Evolutionary conservation across 2,113 vertebrate genomes (phyloP), one percentile per base, ranked within the genome.

Genomic region (Carassius gibelio): DNA sequence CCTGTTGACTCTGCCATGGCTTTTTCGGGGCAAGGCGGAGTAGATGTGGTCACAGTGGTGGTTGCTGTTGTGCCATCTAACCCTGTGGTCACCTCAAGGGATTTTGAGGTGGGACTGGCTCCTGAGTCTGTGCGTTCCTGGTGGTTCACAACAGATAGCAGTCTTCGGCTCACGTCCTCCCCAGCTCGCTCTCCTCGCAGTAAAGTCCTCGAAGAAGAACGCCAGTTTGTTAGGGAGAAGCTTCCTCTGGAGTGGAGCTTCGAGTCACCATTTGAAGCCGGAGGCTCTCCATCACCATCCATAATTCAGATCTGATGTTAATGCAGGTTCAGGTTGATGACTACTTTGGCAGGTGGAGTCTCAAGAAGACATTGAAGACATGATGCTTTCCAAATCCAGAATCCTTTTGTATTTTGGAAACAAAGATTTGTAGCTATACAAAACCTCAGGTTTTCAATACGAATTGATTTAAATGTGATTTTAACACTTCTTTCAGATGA

Each of bases 151-250:
- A 93, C 85, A 30, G 90, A 90, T 66, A 92, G 88, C 23, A 94
- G 92, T 0, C 91, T 93, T 76, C 75, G 90, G 85, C 61, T 91
- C 84, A 93, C 85, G 4, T 94, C 92, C 8, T 55, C 83, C 42
- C 61, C 91, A 68, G 57, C 19, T 21, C 8, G 57, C 7, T 84
- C 89, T 1, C 90, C 69, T 15, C 87, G 92, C 0, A 88, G 82
- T 0, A 92, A 94, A 0, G 92, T 88, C 21, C 77, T 75, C 1
- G 92, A 91, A 0, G 36, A 80, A 0, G 94, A 92, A 42, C 91
- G 92, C 93, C 93, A 94, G 30, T 76, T 87, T 3, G 92, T 87
- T 78, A 94, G 90, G 26, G 91, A 90, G 13, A 94, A 88, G 86
- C 85, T 88, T 81, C 91, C 88, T 86, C 92, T 93, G 87, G 89